Percentiles rank a stretch among this genome's conserved stretches.
These are phyloP conservation scores for Ciconia boyciana DNA, from an alignment of 2,113 vertebrate genomes.

Conservation along the genomic window DNA sequence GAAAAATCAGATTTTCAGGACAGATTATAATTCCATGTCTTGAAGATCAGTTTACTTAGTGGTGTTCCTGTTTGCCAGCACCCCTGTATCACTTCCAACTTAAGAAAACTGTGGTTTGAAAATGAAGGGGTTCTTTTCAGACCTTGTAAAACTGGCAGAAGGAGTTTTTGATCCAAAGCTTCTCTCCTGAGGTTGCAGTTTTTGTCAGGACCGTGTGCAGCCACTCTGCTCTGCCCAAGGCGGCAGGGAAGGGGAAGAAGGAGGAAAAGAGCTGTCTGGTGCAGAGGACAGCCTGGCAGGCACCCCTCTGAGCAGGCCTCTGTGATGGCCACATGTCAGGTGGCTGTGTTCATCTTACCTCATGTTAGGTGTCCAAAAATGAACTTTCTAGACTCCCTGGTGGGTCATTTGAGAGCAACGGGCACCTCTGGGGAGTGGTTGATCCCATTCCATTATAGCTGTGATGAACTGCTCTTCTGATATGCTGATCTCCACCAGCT, in stretches of 20 bases:
- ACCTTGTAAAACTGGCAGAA: not conserved
- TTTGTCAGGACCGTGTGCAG: not conserved
- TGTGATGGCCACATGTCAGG: not conserved
- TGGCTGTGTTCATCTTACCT: not conserved
- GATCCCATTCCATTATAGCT: not conserved
- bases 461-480: not conserved
- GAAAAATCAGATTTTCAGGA: not conserved
- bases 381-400: not conserved
- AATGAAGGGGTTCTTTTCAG: not conserved
- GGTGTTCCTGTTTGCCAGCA: not conserved
- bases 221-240: not conserved
- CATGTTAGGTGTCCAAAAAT: not conserved
- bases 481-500: not conserved
- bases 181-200: not conserved
- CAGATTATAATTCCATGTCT: not conserved
- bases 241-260: not conserved
- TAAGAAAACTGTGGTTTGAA: not conserved
- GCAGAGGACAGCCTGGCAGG: not conserved
- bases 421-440: not conserved
- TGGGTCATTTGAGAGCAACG: not conserved
- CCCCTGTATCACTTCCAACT: not conserved
- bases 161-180: not conserved
- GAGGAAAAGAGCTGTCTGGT: not conserved
- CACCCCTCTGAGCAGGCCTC: not conserved
- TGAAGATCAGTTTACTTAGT: not conserved